Evolutionary conservation across 2,888 invertebrate species (phyloP).

Genomic region (Eubasilissa splendida): DNA sequence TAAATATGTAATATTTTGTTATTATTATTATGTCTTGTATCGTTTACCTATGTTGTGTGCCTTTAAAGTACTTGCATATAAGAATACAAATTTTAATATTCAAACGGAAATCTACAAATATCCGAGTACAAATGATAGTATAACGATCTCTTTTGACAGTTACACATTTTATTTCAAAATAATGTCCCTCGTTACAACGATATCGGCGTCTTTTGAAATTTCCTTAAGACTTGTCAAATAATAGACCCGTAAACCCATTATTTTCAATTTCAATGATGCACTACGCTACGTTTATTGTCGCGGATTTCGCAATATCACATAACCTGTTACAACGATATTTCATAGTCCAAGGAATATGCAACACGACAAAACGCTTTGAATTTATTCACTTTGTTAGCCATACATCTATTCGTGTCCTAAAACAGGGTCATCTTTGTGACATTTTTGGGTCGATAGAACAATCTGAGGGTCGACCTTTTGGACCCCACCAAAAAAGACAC

Average conservation of each 20-base stretch:
- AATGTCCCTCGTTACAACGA: not conserved
- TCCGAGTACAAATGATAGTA: no score
- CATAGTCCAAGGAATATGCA: no score
- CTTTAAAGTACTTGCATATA: not conserved
- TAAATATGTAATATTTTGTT: no score
- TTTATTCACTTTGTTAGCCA: slow-evolving; percentile 15
- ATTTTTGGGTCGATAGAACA: slow-evolving; percentile 28
- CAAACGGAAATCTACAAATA: not conserved
- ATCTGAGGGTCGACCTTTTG: slow-evolving; percentile 49
- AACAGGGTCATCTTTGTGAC: slow-evolving; percentile 48
- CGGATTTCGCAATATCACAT: not conserved
- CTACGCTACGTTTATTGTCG: not conserved
- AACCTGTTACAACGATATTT: slow-evolving; percentile 11
- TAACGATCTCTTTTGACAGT: slow-evolving; percentile 35
- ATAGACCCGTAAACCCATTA: not conserved
- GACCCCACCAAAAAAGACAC: slow-evolving; percentile 1
- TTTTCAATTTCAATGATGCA: not conserved
- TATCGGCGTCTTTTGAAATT: not conserved
- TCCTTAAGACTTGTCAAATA: not conserved
- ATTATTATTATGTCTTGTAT: no score
- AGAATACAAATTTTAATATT: not conserved
- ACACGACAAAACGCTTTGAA: slow-evolving; percentile 16
- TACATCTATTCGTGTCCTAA: not conserved
- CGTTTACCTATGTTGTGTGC: no score
- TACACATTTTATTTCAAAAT: slow-evolving; percentile 11